These are phyloP conservation scores for Chaetodon auriga DNA, from an alignment of 2,113 vertebrate species.

Conservation along the genomic window DNA sequence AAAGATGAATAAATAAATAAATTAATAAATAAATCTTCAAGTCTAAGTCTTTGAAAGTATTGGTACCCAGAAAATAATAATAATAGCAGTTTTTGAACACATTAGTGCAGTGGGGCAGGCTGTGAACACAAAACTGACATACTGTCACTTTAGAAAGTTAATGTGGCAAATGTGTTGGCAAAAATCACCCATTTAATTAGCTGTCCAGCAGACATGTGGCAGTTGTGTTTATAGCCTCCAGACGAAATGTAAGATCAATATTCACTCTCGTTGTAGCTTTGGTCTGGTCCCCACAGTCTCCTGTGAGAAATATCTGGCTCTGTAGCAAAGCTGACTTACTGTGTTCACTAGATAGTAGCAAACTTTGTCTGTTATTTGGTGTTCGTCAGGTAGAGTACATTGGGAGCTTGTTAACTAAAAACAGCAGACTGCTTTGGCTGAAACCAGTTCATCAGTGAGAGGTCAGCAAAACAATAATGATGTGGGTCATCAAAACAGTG, in stretches of 20 bases:
- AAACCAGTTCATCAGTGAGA: not conserved
- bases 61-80: not conserved
- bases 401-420: not conserved
- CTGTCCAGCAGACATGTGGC: too few relatives aligned
- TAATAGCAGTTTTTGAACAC: not conserved
- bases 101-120: not conserved
- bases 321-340: not conserved
- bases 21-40: not conserved
- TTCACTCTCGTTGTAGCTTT: not conserved
- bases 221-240: too few relatives aligned
- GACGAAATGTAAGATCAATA: not conserved
- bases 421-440: not conserved
- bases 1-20: not conserved
- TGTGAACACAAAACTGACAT: not conserved
- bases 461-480: not conserved
- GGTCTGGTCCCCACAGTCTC: not conserved
- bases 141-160: not conserved
- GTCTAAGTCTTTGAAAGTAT: not conserved
- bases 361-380: not conserved
- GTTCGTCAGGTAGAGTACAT: not conserved
- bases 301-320: not conserved
- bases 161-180: not conserved
- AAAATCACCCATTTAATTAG: too few relatives aligned
- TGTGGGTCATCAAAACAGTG: not conserved
- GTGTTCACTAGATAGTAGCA: not conserved